Base-by-base conservation (phyloP, 1,140 invertebrate species). In the Anoplophora glabripennis region DNA sequence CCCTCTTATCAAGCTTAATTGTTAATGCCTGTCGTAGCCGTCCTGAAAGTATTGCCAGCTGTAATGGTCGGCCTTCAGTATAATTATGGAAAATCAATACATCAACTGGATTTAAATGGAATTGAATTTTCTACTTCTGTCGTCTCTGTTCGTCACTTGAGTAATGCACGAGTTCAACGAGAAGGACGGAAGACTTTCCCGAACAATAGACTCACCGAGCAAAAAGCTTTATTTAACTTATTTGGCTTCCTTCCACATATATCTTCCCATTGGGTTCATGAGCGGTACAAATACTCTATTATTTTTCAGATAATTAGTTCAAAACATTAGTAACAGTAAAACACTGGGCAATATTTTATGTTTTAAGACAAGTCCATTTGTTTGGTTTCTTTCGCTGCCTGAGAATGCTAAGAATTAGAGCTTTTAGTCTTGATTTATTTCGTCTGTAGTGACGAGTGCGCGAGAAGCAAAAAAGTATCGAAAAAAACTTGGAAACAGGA, bases 211-310 rank as follows among this genome's bases (percentile, higher is more conserved):
- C 21, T 28, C 21, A 28, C 21, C 21, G 21, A 28, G 41, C 7
- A 57, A 57, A 57, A 47, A 44, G 36, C 54, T 47, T 57, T 57
- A 57, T 47, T 57, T 57, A 37, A 57, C 21, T 46, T 56, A 45
- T 47, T 57, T 57, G 46, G 54, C 48, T 57, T 57, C 45, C 8
- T 37, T 57, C 41, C 35, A n/a, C 42, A 49, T 49, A 34, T 21
- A 47, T 57, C 54, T 57, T 57, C 28, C 42, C 35, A 21, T 41
- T 28, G 21, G 21, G 21, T 28, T 36, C 33, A 38, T 35, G 44
- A 45, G 34, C 37, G 15, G 10, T 40, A 37, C 42, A 47, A 57
- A 57, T 47, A 28, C 44, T 47, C 44, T 48, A 48, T 48, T 41
- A 57, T 57, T 57, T 57, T 57, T 46, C 21, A 28, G 54, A 40